These are phyloP conservation scores for Pangasius larnaudii DNA, from an alignment of 2,797 vertebrate species.

Conservation along the genomic window DNA sequence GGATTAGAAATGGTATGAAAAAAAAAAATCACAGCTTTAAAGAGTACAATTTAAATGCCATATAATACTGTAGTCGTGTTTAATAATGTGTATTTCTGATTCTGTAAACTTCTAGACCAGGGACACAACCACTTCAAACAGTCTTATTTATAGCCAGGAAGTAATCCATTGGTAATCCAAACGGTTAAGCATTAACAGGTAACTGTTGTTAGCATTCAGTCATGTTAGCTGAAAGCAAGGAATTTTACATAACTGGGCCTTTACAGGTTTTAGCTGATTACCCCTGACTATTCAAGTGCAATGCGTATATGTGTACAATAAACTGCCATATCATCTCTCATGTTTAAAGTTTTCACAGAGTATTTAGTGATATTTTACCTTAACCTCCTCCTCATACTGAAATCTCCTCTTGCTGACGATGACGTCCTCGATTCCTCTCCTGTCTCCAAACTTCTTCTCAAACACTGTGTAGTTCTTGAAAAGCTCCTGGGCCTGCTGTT, in stretches of 20 bases:
- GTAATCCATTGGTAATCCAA: not conserved
- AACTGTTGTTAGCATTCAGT: not conserved
- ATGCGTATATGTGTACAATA: too few relatives aligned
- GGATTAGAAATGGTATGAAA: not conserved
- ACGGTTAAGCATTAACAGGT: not conserved
- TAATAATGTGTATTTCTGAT: not conserved
- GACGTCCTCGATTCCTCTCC: slow-evolving; percentile 95
- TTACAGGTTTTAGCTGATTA: not conserved
- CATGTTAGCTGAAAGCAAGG: not conserved
- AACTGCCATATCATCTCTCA: not conserved
- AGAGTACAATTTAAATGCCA: not conserved
- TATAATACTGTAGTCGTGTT: not conserved
- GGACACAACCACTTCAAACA: not conserved
- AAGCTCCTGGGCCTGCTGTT: slow-evolving; percentile 93
- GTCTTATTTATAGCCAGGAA: too few relatives aligned
- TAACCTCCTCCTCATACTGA: slow-evolving; percentile 98
- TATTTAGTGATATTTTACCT: slow-evolving; percentile 71
- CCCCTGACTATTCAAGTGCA: not conserved
- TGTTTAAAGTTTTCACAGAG: too few relatives aligned
- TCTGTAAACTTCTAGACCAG: not conserved
- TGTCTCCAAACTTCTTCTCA: slow-evolving; percentile 97
- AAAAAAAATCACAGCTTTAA: not conserved
- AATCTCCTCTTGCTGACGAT: slow-evolving; percentile 96
- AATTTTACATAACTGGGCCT: not conserved
- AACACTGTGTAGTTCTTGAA: slow-evolving; percentile 99